Evolutionary conservation across 2,113 vertebrate genomes (phyloP).

Genomic region (Tupaia chinensis): DNA sequence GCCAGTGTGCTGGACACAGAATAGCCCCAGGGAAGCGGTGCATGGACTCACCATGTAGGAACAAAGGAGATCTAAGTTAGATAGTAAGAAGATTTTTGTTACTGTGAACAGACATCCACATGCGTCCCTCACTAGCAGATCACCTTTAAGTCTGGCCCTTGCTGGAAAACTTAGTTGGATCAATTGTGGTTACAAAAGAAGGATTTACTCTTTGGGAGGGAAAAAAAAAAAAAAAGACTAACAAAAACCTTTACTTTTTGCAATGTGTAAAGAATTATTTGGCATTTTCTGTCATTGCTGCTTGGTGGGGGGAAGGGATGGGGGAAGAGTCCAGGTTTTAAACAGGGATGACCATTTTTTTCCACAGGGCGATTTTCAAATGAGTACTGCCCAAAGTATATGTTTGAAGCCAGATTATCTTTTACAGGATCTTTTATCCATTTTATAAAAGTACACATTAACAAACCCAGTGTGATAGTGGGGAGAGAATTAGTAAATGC

Average conservation of each 20-base stretch:
- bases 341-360: background rate
- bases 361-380: background rate
- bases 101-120: constrained; percentile 17
- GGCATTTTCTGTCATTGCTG: background rate
- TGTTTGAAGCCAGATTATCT: background rate
- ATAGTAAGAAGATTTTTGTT: constrained; percentile 63
- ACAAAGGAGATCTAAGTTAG: constrained; percentile 67
- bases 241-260: background rate
- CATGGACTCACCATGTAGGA: constrained; percentile 64
- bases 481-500: background rate
- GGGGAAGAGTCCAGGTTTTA: background rate
- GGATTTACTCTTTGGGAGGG: constrained; percentile 20
- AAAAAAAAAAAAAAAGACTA: too few species aligned
- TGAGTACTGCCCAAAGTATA: background rate
- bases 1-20: constrained; percentile 34
- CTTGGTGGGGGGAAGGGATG: background rate
- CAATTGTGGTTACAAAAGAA: constrained; percentile 34
- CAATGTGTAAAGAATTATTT: background rate
- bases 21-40: constrained; percentile 51
- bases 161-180: constrained; percentile 42
- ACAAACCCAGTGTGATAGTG: background rate
- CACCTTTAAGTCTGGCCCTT: constrained; percentile 5
- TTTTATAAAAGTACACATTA: constrained; percentile 41
- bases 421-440: constrained; percentile 41
- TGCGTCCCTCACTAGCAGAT: background rate